Percentiles rank a stretch among this genome's conserved stretches.
Evolutionary conservation across 1,140 invertebrate species (phyloP).

Genomic region (Meloidogyne hapla): DNA sequence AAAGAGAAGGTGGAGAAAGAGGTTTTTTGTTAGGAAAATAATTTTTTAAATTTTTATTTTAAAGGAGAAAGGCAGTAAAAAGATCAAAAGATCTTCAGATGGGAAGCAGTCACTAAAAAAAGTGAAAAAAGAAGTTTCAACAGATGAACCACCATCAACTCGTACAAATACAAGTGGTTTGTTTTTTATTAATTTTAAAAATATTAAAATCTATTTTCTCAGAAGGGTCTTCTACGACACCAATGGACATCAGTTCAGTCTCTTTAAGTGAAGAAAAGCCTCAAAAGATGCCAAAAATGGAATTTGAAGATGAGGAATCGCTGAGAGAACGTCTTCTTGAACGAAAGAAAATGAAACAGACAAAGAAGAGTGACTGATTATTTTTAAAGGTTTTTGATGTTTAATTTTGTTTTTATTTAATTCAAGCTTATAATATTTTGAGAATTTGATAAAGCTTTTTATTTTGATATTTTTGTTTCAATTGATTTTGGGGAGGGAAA

Average conservation of each 20-base stretch:
- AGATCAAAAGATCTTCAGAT: conserved; percentile 27
- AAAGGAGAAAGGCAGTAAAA: conserved; percentile 21
- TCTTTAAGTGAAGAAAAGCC: conserved; percentile 9
- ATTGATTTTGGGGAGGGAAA: too few relatives aligned
- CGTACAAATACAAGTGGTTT: conserved; percentile 24
- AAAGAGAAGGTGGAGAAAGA: conserved; percentile 25
- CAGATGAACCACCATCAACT: not conserved
- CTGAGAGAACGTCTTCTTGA: conserved; percentile 54
- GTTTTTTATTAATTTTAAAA: not conserved
- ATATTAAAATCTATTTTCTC: not conserved
- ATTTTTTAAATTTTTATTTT: not conserved
- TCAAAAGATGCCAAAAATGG: conserved; percentile 23
- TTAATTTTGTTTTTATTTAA: not conserved
- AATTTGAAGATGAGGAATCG: conserved; percentile 43
- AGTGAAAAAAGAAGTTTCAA: conserved; percentile 1
- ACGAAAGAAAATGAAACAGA: conserved; percentile 42
- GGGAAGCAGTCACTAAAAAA: conserved; percentile 20
- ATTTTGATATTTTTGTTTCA: too few relatives aligned
- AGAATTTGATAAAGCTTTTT: too few relatives aligned
- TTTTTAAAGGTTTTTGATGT: conserved; percentile 9
- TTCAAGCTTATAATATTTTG: too few relatives aligned
- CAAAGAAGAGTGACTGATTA: conserved; percentile 14
- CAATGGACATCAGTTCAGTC: not conserved
- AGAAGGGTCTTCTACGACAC: not conserved
- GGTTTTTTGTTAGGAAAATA: conserved; percentile 3